These are phyloP conservation scores for Torymus auratus DNA, from an alignment of 2,888 invertebrate species.

Conservation along the genomic window DNA sequence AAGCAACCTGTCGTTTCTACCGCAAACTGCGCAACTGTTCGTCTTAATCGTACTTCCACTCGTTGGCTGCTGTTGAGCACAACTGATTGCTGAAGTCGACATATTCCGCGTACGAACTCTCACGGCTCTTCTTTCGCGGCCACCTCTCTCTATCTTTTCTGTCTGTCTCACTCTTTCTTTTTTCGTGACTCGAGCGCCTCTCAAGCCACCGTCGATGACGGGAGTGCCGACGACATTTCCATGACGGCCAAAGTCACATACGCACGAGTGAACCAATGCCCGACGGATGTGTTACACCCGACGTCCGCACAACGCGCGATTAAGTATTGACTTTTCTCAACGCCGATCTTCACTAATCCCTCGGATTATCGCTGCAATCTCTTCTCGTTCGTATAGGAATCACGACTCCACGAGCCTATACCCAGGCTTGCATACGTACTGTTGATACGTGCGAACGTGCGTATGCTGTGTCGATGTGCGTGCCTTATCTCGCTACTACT, in stretches of 20 bases:
- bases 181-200: slow-evolving; percentile 12
- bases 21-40: slow-evolving; percentile 80
- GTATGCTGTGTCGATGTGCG: no score
- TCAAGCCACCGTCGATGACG: slow-evolving; percentile 27
- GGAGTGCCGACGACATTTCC: slow-evolving; percentile 65
- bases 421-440: no score
- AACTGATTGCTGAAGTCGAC: slow-evolving; percentile 69
- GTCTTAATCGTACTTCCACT: slow-evolving; percentile 18
- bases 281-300: not conserved
- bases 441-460: no score
- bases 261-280: slow-evolving; percentile 44
- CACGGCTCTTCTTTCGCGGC: not conserved
- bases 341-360: no score
- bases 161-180: slow-evolving; percentile 9
- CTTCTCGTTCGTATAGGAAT: no score
- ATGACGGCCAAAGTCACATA: slow-evolving; percentile 65
- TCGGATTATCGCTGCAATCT: no score
- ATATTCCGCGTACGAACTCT: slow-evolving; percentile 59
- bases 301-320: not conserved
- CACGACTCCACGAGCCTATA: no score
- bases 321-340: slow-evolving; percentile 14
- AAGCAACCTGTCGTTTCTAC: slow-evolving; percentile 80
- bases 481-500: no score
- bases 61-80: slow-evolving; percentile 64
- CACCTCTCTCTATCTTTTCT: not conserved